These are phyloP conservation scores for Myotis planiceps DNA, from an alignment of 2,797 vertebrate species.

Conservation along the genomic window DNA sequence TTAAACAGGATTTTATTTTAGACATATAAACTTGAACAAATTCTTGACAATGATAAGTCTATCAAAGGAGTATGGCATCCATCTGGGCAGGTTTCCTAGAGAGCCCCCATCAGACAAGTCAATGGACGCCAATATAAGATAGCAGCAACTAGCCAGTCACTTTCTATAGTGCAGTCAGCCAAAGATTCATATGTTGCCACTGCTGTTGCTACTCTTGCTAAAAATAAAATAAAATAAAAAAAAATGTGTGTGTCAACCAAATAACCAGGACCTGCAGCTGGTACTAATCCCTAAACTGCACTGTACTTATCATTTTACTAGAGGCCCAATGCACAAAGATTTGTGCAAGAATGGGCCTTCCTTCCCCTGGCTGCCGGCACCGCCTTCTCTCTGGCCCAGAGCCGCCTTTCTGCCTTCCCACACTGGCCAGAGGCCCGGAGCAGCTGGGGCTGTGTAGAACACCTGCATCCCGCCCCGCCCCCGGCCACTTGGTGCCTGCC, in stretches of 20 bases:
- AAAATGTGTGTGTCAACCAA: neutral
- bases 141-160: constrained; percentile 54
- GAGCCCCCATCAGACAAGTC: constrained; percentile 53
- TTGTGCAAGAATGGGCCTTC: no score
- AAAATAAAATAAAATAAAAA: neutral
- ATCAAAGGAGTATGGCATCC: constrained; percentile 66
- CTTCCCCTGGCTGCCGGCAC: no score
- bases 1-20: constrained; percentile 76
- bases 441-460: no score
- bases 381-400: no score
- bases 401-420: no score
- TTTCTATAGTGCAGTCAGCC: constrained; percentile 61
- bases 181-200: constrained; percentile 72
- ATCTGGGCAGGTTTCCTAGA: constrained; percentile 54
- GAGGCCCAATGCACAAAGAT: no score
- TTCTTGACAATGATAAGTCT: constrained; percentile 78
- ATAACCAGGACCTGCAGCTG: constrained; percentile 63
- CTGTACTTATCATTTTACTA: neutral
- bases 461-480: rapidly evolving
- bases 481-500: rapidly evolving
- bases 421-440: no score
- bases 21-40: constrained; percentile 76
- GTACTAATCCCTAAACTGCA: neutral
- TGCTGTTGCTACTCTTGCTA: neutral
- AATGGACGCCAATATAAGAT: constrained; percentile 65